Percentiles rank a stretch among this genome's conserved stretches.
phyloP scores from a whole-genome alignment of 2,888 invertebrate genomes.

The Notodonta dromedarius region DNA sequence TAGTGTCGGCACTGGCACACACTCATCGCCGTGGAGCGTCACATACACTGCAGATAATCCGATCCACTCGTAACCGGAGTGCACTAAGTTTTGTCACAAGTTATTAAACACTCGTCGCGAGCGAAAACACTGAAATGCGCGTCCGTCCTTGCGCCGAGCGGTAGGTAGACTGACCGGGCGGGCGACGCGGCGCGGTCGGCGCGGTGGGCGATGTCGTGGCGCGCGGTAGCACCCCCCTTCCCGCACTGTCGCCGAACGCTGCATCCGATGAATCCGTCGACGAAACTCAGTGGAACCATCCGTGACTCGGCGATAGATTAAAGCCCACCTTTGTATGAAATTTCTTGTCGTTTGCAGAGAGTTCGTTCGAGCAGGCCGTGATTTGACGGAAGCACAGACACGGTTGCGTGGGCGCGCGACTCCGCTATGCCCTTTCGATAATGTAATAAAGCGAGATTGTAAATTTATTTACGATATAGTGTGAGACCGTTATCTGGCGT shows the following conservation, averaged over 20 bases:
- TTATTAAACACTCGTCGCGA: conserved; percentile 50
- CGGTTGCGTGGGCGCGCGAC: conserved; percentile 57
- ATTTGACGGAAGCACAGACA: conserved; percentile 53
- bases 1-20: conserved; percentile 62
- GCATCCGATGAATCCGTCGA: conserved; percentile 64
- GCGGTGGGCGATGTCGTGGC: conserved; percentile 40
- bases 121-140: conserved; percentile 36
- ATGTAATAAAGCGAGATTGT: conserved; percentile 63
- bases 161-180: conserved; percentile 60
- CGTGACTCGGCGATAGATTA: conserved; percentile 66
- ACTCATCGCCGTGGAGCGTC: conserved; percentile 63
- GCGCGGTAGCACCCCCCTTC: conserved; percentile 59
- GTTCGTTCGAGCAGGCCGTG: conserved; percentile 54
- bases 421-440: conserved; percentile 55
- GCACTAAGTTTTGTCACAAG: conserved; percentile 72
- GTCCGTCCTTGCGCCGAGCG: conserved; percentile 47
- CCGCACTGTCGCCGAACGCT: conserved; percentile 49
- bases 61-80: conserved; percentile 59
- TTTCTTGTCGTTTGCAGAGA: conserved; percentile 64
- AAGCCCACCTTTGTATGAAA: conserved; percentile 63
- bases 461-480: conserved; percentile 63
- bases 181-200: conserved; percentile 35
- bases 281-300: conserved; percentile 60
- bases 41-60: conserved; percentile 76
- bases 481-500: conserved; percentile 66